phyloP scores from a whole-genome alignment of 1,140 invertebrate species.

The Liolophura sinensis region DNA sequence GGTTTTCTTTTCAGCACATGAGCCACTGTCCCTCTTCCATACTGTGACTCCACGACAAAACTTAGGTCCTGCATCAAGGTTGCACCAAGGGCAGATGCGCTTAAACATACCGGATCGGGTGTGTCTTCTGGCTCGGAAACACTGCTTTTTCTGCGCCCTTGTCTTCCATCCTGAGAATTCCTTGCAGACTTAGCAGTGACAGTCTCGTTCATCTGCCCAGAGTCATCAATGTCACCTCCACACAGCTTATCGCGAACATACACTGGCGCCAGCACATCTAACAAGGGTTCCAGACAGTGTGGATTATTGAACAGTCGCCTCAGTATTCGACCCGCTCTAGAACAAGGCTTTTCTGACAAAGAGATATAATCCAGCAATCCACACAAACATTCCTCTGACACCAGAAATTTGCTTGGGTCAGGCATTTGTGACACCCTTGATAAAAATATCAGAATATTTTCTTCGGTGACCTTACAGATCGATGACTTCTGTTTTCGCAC shows the following conservation, averaged over 20 bases:
- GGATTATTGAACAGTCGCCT: slow-evolving; percentile 28
- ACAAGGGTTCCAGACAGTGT: slow-evolving; percentile 22
- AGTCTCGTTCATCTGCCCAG: no score
- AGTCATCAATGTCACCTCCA: slow-evolving; percentile 1
- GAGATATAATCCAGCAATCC: slow-evolving; percentile 30
- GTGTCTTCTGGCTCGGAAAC: no score
- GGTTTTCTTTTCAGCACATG: no score
- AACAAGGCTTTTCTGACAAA: slow-evolving; percentile 12
- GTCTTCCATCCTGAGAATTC: no score
- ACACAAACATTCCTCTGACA: slow-evolving; percentile 14
- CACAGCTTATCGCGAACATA: slow-evolving; percentile 23
- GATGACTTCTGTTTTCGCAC: slow-evolving; percentile 6
- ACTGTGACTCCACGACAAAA: no score
- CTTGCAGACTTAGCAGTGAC: no score
- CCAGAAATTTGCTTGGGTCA: slow-evolving; percentile 30
- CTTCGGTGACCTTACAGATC: slow-evolving; percentile 19
- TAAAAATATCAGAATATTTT: slow-evolving; percentile 39
- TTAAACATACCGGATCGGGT: no score
- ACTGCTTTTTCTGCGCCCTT: no score
- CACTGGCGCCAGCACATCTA: slow-evolving; percentile 18
- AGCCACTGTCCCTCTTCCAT: no score
- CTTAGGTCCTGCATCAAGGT: no score
- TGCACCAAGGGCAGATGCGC: no score
- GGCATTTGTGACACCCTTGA: slow-evolving; percentile 37
- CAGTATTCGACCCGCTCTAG: slow-evolving; percentile 23